Base-by-base conservation (phyloP, 2,797 vertebrate genomes). In the Protosalanx chinensis region DNA sequence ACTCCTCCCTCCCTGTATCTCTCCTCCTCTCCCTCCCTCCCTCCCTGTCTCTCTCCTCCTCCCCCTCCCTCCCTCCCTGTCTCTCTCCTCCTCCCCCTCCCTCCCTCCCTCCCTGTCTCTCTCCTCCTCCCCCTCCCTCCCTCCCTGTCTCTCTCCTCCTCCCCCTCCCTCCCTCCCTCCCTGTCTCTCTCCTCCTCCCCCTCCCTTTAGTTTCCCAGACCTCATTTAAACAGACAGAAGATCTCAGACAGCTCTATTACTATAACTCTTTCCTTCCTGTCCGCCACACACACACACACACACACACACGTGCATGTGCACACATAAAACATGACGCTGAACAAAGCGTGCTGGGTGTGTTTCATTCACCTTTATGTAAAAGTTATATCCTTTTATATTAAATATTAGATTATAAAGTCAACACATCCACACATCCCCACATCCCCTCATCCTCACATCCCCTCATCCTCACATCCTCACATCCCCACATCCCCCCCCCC, bases 171-270 rank as follows among this genome's bases (percentile, higher is more conserved):
- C 77, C 35, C 58, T 60, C 60, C 62, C 46, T 65, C 18, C 80
- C 82, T 78, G 77, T 84, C 83, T 78, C 85, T 85, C 86, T 87
- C 85, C 76, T 76, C 81, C 74, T 68, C 79, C 76, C 81, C 76
- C 72, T 85, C 86, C 78, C 78, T 80, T 76, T 70, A 71, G 74
- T 78, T 86, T 72, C 77, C 76, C 56, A 58, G 79, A 86, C 85
- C 83, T 84, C 85, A 89, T 91, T 90, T 90, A 85, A 87, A 88
- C 83, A 88, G 81, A 84, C 79, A 79, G 84, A 80, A 56, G 85
- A 85, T 86, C 84, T 75, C 76, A 69, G 89, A 91, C 90, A 89
- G 88, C 85, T 89, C 86, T 87, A 91, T 91, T 88, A 90, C 90
- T 90, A 89, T 90, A 90, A 90, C 87, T 90, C 89, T 82, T 88